Base-by-base conservation (phyloP, 2,797 vertebrate genomes). In the Toxotes lorentzi region DNA sequence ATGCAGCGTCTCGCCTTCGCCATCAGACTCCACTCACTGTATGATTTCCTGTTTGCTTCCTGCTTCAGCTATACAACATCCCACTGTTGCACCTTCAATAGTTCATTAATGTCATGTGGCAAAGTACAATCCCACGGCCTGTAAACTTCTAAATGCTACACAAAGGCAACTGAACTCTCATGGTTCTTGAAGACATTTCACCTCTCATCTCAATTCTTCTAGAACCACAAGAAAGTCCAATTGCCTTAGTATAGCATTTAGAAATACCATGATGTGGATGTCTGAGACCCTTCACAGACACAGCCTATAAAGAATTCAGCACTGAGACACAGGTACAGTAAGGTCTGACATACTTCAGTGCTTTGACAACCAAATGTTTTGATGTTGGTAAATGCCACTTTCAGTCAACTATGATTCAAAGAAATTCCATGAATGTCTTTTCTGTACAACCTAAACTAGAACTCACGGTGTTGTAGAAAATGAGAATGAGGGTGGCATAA, bases 1-100 rank as follows among this genome's bases (percentile, higher is more conserved):
- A 70, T 68, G 73, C 72, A 43, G 41, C 35, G 13, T 62, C 60
- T 8, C 19, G 50, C 73, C 27, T 43, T 23, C 70, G 50, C 60
- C 73, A 71, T 72, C 64, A 57, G 48, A 7, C 59, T 62, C 60
- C 61, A 12, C 58, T 48, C 14, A 11, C 50, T 27, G n/a, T 17
- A 10, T 53, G 45, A 56, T 66, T 86, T 79, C 61, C 64, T 54
- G 67, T 86, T 43, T 76, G 75, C 65, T 70, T 64, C 41, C 57
- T 48, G 48, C 35, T n/a, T 34, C 51, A 27, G 0, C 27, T 35
- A 51, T 12, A 7, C 11, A 32, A 47, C 48, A 51, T 62, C 60
- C 27, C 48, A 1, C 59, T 1, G 30, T 19, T 60, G 43, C 35
- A 3, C 59, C 43, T 73, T 59, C 38, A 24, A 43, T 69, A 43